Conservation (phyloP, 2,888 invertebrate genomes). For the Blera fallax region DNA sequence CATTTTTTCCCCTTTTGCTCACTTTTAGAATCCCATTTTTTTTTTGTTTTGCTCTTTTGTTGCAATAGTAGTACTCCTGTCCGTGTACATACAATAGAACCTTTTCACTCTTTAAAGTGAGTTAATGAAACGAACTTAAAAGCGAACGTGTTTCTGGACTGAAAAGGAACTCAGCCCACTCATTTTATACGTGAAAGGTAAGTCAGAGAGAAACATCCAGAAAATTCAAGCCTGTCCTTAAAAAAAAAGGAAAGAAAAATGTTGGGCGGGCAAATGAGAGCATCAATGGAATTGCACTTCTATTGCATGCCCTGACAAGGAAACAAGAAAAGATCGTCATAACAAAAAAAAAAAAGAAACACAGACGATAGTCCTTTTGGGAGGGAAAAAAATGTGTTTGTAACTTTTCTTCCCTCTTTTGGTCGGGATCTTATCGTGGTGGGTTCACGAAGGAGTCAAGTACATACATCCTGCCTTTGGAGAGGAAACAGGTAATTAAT, state of each 20-base stretch:
- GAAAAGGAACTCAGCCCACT: not conserved
- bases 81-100: conserved; percentile 31
- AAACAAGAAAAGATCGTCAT: not conserved
- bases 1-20: conserved; percentile 4
- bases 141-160: conserved; percentile 28
- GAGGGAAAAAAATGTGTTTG: not conserved
- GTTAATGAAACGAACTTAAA: conserved; percentile 51
- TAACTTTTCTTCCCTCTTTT: not conserved
- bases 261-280: not conserved
- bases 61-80: not conserved
- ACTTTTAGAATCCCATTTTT: not conserved
- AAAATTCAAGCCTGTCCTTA: conserved; percentile 1
- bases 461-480: conserved; percentile 19
- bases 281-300: not conserved
- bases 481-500: conserved; percentile 54
- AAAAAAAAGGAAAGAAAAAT: not conserved
- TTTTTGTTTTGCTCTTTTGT: not conserved
- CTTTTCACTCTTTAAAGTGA: conserved; percentile 47
- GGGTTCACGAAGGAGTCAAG: conserved; percentile 40
- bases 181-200: not conserved
- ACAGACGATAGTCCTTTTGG: not conserved
- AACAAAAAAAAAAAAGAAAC: not conserved
- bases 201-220: not conserved
- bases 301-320: not conserved
- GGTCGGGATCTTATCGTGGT: not conserved